phyloP scores from a whole-genome alignment of 2,797 vertebrate genomes.

The Mormyrops attenuatus region DNA sequence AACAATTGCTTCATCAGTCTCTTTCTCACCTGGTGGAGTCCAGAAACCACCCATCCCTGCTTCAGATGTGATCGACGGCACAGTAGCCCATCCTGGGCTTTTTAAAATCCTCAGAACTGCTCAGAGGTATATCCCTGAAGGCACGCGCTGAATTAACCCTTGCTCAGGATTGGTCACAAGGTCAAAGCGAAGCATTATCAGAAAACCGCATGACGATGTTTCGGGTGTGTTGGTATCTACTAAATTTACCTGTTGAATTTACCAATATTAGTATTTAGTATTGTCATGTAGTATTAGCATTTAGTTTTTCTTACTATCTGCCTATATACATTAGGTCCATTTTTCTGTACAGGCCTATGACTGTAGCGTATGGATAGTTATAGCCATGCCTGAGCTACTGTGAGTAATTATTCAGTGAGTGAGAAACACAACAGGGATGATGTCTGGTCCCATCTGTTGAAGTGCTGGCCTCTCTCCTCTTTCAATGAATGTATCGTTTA shows the following conservation, averaged over 20 bases:
- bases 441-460: background rate
- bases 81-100: background rate
- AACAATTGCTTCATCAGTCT: background rate
- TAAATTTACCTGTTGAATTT: background rate
- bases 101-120: background rate
- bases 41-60: background rate
- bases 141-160: background rate
- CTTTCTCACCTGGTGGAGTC: background rate
- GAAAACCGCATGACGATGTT: background rate
- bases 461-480: background rate
- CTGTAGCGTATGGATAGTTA: background rate
- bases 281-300: background rate
- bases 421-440: background rate
- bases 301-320: background rate
- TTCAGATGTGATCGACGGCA: background rate
- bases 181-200: background rate
- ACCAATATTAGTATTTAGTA: background rate
- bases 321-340: background rate
- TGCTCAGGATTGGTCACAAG: background rate
- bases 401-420: background rate
- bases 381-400: background rate
- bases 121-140: background rate
- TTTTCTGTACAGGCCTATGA: background rate
- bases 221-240: background rate
- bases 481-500: background rate